These are phyloP conservation scores for Augiades crinisus DNA, from an alignment of 2,888 invertebrate genomes.

Conservation along the genomic window DNA sequence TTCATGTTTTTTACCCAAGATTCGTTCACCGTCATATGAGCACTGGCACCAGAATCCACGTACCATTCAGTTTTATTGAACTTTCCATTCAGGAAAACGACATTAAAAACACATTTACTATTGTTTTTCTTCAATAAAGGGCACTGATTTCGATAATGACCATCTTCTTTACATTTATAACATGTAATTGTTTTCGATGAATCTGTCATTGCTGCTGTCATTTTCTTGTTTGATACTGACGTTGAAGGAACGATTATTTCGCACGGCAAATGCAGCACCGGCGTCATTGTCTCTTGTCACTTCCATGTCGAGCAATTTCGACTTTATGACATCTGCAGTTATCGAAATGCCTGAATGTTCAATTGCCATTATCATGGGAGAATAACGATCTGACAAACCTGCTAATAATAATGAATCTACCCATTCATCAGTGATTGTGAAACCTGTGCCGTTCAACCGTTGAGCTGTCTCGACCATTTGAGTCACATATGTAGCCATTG, in stretches of 20 bases:
- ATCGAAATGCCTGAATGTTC: constrained; percentile 16
- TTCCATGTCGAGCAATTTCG: constrained; percentile 13
- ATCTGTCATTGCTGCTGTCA: too few relatives aligned
- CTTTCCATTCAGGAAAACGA: not conserved
- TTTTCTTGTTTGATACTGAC: too few relatives aligned
- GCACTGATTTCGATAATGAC: constrained; percentile 1
- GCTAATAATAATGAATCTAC: constrained; percentile 31
- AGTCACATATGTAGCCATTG: constrained; percentile 34
- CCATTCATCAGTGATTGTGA: constrained; percentile 35
- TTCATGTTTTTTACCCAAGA: too few relatives aligned
- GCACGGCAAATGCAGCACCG: too few relatives aligned
- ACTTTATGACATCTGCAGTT: constrained; percentile 19
- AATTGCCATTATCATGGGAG: constrained; percentile 17
- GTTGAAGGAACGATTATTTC: too few relatives aligned
- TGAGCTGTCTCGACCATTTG: constrained; percentile 33
- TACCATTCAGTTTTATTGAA: not conserved
- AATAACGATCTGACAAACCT: constrained; percentile 28
- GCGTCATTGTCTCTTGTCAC: not conserved
- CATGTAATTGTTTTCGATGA: not conserved
- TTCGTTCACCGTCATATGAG: not conserved
- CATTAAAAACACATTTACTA: not conserved
- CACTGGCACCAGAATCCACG: not conserved
- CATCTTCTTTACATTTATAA: not conserved
- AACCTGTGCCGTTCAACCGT: constrained; percentile 32
- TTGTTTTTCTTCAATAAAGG: not conserved